These are phyloP conservation scores for Pocillopora meandrina DNA, from an alignment of 92 coral and sea anemone species.

Conservation along the genomic window DNA sequence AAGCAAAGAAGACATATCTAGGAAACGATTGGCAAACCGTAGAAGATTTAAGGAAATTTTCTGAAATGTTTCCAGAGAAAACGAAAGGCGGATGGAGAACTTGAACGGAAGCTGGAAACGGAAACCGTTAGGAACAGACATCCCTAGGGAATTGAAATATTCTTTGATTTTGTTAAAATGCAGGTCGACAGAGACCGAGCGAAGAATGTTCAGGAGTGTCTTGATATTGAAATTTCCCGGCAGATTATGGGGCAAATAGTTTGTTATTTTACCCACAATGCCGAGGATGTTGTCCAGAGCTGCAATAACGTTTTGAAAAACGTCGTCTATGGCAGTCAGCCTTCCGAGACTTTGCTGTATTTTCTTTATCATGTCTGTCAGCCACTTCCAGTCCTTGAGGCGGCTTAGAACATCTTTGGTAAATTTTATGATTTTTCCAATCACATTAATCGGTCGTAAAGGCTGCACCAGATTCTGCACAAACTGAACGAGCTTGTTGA, in stretches of 20 bases:
- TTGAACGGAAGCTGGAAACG: constrained; percentile 78
- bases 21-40: constrained; percentile 73
- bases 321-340: constrained; percentile 76
- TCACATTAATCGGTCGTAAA: constrained; percentile 68
- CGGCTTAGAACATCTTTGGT: constrained; percentile 69
- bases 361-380: constrained; percentile 65
- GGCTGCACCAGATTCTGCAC: constrained; percentile 76
- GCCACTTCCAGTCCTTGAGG: constrained; percentile 79
- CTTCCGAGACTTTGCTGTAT: constrained; percentile 70
- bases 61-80: constrained; percentile 76
- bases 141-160: constrained; percentile 66
- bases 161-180: constrained; percentile 79
- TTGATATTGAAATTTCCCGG: constrained; percentile 73
- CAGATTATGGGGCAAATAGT: constrained; percentile 81
- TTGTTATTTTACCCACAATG: constrained; percentile 65
- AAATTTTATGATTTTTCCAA: constrained; percentile 70
- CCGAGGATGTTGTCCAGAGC: constrained; percentile 77
- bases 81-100: constrained; percentile 72
- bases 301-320: constrained; percentile 76
- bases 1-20: constrained; percentile 75
- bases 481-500: constrained; percentile 68
- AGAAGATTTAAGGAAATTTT: constrained; percentile 56
- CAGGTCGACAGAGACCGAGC: constrained; percentile 68
- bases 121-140: constrained; percentile 75
- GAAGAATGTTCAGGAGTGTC: constrained; percentile 69